A percentile compares a stretch with the other conserved stretches of the same genome.
phyloP scores from a whole-genome alignment of 2,113 vertebrate genomes.

The Gallinago undulata region DNA sequence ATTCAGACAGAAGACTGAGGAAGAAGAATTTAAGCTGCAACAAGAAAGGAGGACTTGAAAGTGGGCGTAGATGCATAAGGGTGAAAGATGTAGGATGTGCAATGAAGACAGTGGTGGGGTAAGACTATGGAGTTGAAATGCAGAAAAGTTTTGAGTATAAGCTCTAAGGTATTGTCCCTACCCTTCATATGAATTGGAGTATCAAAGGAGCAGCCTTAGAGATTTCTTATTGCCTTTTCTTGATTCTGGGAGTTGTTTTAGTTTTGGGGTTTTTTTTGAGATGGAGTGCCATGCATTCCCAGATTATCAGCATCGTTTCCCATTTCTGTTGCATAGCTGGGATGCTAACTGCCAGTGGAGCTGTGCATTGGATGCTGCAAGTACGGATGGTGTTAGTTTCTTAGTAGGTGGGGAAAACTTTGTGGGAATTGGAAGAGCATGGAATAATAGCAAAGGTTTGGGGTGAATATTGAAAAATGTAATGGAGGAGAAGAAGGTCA shows the following conservation, averaged over 20 bases:
- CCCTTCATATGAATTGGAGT: not conserved
- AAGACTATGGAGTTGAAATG: not conserved
- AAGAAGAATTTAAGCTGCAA: not conserved
- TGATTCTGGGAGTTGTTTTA: not conserved
- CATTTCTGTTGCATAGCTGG: not conserved
- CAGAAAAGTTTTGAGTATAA: not conserved
- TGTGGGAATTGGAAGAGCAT: not conserved
- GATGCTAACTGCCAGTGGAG: not conserved
- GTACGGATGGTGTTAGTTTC: not conserved
- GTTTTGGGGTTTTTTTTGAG: not conserved
- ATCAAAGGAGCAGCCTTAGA: not conserved
- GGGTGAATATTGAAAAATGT: rapidly evolving
- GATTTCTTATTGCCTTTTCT: not conserved
- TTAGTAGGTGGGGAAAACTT: not conserved
- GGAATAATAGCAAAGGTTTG: not conserved
- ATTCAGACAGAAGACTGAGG: not conserved
- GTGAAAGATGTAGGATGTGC: not conserved
- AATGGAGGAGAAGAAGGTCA: not conserved
- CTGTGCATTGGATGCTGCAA: not conserved
- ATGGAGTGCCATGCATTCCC: not conserved
- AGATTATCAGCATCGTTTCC: not conserved
- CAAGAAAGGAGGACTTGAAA: not conserved
- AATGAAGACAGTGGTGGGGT: not conserved
- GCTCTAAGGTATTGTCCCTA: not conserved
- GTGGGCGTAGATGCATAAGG: not conserved